phyloP scores from a whole-genome alignment of 2,113 vertebrate species.

The Marmota monax region DNA sequence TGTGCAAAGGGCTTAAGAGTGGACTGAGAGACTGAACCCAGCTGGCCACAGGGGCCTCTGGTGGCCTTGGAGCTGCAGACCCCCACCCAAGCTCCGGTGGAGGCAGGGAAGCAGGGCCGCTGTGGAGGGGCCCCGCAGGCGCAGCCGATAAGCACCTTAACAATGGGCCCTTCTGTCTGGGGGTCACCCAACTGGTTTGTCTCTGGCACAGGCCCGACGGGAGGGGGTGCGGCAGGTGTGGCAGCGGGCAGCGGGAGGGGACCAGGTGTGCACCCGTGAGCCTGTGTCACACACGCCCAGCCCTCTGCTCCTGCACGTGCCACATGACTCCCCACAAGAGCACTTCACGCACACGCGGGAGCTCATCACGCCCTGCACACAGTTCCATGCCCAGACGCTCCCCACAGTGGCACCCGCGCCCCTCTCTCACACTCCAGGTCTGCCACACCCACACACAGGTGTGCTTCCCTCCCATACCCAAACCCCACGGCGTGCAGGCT shows the following conservation, averaged over 20 bases:
- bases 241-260: neutral
- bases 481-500: no score
- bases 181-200: slow-evolving; percentile 80
- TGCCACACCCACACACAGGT: neutral
- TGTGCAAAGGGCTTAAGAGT: neutral
- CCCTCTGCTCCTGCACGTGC: no score
- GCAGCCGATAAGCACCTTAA: slow-evolving; percentile 47
- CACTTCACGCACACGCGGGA: no score
- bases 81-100: neutral
- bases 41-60: neutral
- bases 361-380: no score
- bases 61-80: slow-evolving; percentile 39
- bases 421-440: no score
- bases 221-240: neutral
- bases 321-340: no score
- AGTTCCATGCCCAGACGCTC: no score
- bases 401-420: no score
- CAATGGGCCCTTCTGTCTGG: slow-evolving; percentile 73
- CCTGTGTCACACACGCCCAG: neutral
- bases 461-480: no score
- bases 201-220: neutral
- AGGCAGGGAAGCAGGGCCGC: slow-evolving; percentile 33
- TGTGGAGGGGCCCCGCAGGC: neutral
- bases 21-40: neutral
- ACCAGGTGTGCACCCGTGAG: neutral